Percentiles rank a stretch among this genome's conserved stretches.
These are phyloP conservation scores for Tetraneura akinire DNA, from an alignment of 1,140 invertebrate species.

Conservation along the genomic window DNA sequence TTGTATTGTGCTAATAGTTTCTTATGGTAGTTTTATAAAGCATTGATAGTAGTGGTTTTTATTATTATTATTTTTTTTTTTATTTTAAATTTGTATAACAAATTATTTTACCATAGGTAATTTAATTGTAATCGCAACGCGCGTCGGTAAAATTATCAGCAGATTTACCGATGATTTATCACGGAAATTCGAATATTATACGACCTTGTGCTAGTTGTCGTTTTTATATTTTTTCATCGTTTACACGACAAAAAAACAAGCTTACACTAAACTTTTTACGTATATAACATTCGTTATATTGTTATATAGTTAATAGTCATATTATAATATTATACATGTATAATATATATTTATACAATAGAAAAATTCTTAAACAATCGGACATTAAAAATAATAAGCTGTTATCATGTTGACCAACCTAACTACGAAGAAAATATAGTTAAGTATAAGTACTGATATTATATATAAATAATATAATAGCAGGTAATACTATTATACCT, in stretches of 20 bases:
- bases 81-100: neutral
- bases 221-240: neutral
- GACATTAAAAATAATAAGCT: slow-evolving; percentile 37
- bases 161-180: neutral
- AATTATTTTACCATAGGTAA: neutral
- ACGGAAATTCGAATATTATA: neutral
- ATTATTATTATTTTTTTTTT: neutral
- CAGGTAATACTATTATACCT: no score
- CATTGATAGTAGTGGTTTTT: neutral
- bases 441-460: no score
- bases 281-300: no score
- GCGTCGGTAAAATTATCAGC: neutral
- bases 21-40: neutral
- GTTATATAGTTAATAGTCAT: neutral
- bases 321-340: neutral
- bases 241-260: neutral
- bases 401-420: neutral
- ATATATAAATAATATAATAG: no score
- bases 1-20: no score
- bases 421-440: neutral
- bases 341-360: neutral
- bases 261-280: no score
- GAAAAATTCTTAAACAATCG: slow-evolving; percentile 5
- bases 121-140: neutral
- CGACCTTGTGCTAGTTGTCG: neutral